Base-by-base conservation (phyloP, 2,797 vertebrate genomes). In the Clarias fuscus region DNA sequence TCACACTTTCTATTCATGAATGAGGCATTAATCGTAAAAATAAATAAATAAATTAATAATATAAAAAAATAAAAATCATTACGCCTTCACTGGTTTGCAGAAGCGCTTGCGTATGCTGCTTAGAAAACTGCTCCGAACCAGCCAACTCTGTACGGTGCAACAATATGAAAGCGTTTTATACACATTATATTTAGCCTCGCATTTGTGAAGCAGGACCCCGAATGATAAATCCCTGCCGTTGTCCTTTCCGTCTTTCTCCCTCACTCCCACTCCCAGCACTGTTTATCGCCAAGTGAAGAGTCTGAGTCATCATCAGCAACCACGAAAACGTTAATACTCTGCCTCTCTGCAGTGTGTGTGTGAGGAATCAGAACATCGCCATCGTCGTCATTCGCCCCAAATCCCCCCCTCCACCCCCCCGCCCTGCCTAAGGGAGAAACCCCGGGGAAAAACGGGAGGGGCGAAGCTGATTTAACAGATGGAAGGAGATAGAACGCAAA, bases 391-490 rank as follows among this genome's bases (percentile, higher is more conserved):
- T 43, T 37, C 37, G 37, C 37, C 37, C 37, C 43, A 43, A 8
- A 7, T 7, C 40, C 17, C 24, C 13, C 80, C 48, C 10, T 6
- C 58, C 56, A 48, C 62, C 15, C 5, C n/a, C 78, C 11, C 53
- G 4, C 37, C 62, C 86, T 88, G 89, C 91, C 93, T 93, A 84
- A 24, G 80, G 85, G 75, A 77, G 88, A 58, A 72, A 30, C 89
- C 43, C 84, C 0, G 6, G 67, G 88, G 24, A 59, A 48, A 82
- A 33, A 86, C 62, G 10, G 62, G 56, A 40, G 53, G 61, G 67
- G 37, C 22, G n/a, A 24, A 5, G 83, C 37, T 24, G 71, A 84
- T 75, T 1, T 75, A 71, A 48, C 37, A 83, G 58, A 82, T 40
- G 75, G 65, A 85, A 15, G 22, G 24, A 18, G 37, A 62, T 40